These are phyloP conservation scores for Cossypha dichroa DNA, from an alignment of 2,797 vertebrate genomes.

Conservation along the genomic window DNA sequence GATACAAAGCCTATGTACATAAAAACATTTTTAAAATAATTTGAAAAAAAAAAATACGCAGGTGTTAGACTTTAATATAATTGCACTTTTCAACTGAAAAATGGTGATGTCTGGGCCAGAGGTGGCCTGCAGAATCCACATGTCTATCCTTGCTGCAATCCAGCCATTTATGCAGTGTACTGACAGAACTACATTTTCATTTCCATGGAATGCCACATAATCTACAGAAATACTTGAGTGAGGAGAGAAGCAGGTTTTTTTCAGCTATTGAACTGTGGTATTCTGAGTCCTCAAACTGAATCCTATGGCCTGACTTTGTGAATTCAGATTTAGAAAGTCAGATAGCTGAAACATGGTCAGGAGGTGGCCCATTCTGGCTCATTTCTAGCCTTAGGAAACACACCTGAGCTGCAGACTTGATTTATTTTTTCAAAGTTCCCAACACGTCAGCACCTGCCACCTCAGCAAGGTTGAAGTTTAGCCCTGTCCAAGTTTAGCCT, in stretches of 20 bases:
- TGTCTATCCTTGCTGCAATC: background rate
- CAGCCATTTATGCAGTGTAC: accelerated
- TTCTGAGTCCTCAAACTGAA: background rate
- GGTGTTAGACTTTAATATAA: background rate
- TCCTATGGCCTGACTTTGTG: background rate
- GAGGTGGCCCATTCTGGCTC: background rate
- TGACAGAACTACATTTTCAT: background rate
- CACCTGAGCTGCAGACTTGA: background rate
- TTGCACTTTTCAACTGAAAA: background rate
- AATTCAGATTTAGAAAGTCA: background rate
- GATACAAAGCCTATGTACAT: background rate
- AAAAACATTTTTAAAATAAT: background rate
- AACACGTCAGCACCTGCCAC: slow-evolving; percentile 45
- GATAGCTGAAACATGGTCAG: background rate
- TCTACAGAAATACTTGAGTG: background rate
- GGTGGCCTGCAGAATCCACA: background rate
- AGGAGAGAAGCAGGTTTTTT: background rate
- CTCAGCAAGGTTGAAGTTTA: slow-evolving; percentile 61
- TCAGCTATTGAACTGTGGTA: background rate
- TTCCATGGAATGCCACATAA: background rate
- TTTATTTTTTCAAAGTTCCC: slow-evolving; percentile 63
- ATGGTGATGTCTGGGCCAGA: background rate
- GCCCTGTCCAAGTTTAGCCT: background rate
- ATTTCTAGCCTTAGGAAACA: background rate
- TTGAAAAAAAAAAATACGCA: background rate